Base-by-base conservation (phyloP, 2,113 vertebrate genomes). In the Apeltes quadracus region DNA sequence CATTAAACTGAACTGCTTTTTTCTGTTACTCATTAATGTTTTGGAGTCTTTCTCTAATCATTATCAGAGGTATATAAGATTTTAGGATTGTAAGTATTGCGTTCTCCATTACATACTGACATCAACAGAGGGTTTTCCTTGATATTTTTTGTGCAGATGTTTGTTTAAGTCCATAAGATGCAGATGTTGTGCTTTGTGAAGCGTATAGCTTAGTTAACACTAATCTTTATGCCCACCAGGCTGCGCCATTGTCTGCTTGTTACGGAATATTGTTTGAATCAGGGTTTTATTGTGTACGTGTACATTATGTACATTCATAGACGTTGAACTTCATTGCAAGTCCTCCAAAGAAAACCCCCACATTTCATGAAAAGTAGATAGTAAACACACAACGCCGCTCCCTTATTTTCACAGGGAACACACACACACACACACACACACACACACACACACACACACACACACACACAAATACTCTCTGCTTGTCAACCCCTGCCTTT, bases 401-500 rank as follows among this genome's bases (percentile, higher is more conserved):
- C 2, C n/a, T 53, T 16, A 61, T 16, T 27, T 50, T 41, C 7
- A n/a, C n/a, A n/a, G n/a, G n/a, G 32, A 5, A 34, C 32, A 34
- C 32, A 34, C 29, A 3, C 48, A 51, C 48, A 50, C n/a, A 22
- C 48, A 55, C 44, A 14, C 58, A 29, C 38, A 27, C 50, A 29
- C 41, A 41, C 25, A 23, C 44, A 2, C 41, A 4, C 46, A 4
- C 43, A 12, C 32, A 5, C 15, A 32, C 34, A 22, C 55, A 38
- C 51, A 23, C 36, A 70, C 54, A 43, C 65, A 43, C 73, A 9
- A 70, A 72, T 59, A 48, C 29, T 72, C 76, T 68, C 68, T 46
- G 56, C 62, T 79, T 61, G 76, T 82, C 76, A 67, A 14, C 68
- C 62, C 32, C 46, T 48, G 78, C 65, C 72, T 88, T 85, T 86